Conservation (phyloP, 1,140 invertebrate genomes). For the Andricus grossulariae region DNA sequence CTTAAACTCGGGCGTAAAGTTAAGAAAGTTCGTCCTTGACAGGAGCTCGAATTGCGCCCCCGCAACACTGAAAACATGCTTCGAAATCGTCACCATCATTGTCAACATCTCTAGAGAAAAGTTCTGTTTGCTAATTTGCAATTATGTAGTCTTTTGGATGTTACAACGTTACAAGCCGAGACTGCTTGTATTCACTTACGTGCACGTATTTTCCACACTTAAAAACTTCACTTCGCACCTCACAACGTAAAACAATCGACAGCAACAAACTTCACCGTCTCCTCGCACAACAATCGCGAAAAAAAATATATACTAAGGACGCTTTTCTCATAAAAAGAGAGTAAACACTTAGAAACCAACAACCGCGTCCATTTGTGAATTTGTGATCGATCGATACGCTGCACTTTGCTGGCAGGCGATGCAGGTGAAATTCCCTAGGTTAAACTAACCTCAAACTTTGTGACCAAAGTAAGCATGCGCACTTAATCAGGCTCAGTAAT, state of each 20-base stretch:
- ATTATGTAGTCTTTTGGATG: conserved; percentile 41
- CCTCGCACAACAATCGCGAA: neutral
- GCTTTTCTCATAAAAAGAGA: conserved; percentile 33
- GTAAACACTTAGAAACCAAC: conserved; percentile 38
- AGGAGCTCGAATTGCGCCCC: conserved; percentile 8
- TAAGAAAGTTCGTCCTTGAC: conserved; percentile 21
- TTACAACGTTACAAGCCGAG: conserved; percentile 53
- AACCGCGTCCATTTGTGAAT: conserved; percentile 50
- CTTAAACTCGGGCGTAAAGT: conserved; percentile 5
- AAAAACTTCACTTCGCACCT: conserved; percentile 55
- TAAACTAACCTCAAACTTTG: neutral
- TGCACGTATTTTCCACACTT: conserved; percentile 59
- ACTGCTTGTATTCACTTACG: conserved; percentile 60
- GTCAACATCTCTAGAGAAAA: conserved; percentile 22
- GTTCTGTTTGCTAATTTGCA: conserved; percentile 1
- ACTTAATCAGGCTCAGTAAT: too few relatives aligned
- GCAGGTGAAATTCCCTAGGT: neutral
- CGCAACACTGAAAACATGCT: conserved; percentile 21
- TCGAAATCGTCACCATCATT: conserved; percentile 10
- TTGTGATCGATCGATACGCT: conserved; percentile 30
- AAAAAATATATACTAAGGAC: neutral
- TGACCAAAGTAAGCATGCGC: too few relatives aligned
- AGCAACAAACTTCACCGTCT: conserved; percentile 29
- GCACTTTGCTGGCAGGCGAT: neutral
- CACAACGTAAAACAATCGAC: conserved; percentile 45